Base-by-base conservation (phyloP, 2,888 invertebrate species). In the Pediacus dermestoides region DNA sequence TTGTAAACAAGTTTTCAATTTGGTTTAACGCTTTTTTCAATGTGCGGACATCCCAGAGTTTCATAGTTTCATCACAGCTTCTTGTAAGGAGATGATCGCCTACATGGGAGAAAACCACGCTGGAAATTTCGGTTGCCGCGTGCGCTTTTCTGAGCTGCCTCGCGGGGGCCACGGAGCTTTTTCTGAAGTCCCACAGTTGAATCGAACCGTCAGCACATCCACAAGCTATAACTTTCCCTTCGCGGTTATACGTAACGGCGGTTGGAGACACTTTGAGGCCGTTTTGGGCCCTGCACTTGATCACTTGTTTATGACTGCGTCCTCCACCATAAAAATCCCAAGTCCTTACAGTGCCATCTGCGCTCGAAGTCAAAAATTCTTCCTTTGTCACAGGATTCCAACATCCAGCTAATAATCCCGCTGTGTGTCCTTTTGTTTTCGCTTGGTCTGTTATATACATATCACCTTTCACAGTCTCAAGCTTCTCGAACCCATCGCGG, bases 121-220 rank as follows among this genome's bases (percentile, higher is more conserved):
- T 85, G 0, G 89, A 85, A 13, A 91, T 88, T 62, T 93, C 94
- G 0, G 76, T 73, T 2, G 86, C 85, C 37, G 78, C 74, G 68
- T 97, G 96, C 0, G 91, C 93, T 36, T 78, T 81, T 34, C 92
- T 73, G 0, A 89, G 73, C 9, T 88, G 72, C 43, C 82, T 74
- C 0, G 87, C 78, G 0, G 93, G 90, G 57, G 92, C 93, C 0
- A 96, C 95, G 60, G 84, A 92, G 62, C 83, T 85, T 61, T 86
- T 90, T 15, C 94, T 78, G 33, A 91, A 86, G 63, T 99, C 97
- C 97, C 99, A 99, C 72, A 96, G 83, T 68, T 97, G 97, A 35
- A 96, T 79, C 0, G 91, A 92, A 0, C 99, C 99, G 68, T 99
- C 99, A 27, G 78, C 79, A 62, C 97, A 96, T 0, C 88, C 97